Base-by-base conservation (phyloP, 2,888 invertebrate species). In the Argyresthia goedartella region DNA sequence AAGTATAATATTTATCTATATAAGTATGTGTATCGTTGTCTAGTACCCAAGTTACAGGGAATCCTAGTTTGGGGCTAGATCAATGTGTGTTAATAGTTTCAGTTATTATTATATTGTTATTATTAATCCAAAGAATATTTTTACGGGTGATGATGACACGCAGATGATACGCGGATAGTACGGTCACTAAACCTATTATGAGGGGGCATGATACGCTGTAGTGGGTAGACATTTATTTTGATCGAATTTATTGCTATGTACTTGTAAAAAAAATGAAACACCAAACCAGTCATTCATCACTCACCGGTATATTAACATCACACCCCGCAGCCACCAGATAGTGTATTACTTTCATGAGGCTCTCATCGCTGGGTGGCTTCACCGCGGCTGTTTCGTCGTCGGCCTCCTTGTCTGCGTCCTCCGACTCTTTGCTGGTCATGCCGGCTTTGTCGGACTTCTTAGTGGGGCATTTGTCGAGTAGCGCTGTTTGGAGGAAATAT, bases 241-340 rank as follows among this genome's bases (percentile, higher is more conserved):
- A 36, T 36, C 8, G 8, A 36, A 36, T 8, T 36, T 36, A 36
- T n/a, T n/a, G n/a, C n/a, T n/a, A n/a, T n/a, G n/a, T 36, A 36
- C 7, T 36, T 36, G 36, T 36, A 36, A 36, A 8, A 36, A 36
- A 36, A n/a, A n/a, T n/a, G n/a, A n/a, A n/a, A n/a, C n/a, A n/a
- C n/a, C n/a, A n/a, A n/a, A n/a, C n/a, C n/a, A 36, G 36, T 9
- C 36, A 36, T 36, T 8, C n/a, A n/a, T 8, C 25, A 72, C 75
- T 80, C 61, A 92, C 93, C 80, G 93, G 93, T 35, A 93, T 76
- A 53, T 92, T 90, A 43, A 94, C 89, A 67, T 92, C 91, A 47
- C 94, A 93, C 0, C 95, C 95, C 51, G 93, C 92, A 60, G 93
- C 92, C 48, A 96, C 87, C 45, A 97, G 88, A 66, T 95, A 94